Evolutionary conservation across 2,888 invertebrate species (phyloP).

Genomic region (Heterodera filipjevi): DNA sequence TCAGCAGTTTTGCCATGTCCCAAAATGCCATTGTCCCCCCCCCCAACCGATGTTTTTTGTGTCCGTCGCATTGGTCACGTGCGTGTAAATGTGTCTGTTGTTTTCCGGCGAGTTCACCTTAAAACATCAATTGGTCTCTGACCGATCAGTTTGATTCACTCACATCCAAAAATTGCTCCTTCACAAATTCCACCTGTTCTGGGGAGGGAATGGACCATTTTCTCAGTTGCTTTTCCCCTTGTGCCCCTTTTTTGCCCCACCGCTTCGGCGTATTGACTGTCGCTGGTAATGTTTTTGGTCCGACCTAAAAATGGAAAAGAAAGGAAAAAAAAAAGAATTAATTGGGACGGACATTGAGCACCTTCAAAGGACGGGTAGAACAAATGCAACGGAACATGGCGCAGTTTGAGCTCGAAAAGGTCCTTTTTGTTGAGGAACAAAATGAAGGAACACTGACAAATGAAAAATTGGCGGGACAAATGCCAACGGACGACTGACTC

Average conservation of each 20-base stretch:
- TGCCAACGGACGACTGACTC: not conserved
- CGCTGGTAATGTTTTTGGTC: conserved; percentile 26
- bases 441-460: conserved; percentile 40
- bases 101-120: conserved; percentile 19
- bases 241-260: not conserved
- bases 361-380: conserved; percentile 45
- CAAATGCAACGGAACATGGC: conserved; percentile 37
- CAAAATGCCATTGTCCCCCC: not conserved
- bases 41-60: conserved; percentile 38
- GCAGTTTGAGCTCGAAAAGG: conserved; percentile 41
- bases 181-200: conserved; percentile 34
- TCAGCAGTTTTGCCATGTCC: not conserved
- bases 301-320: conserved; percentile 30
- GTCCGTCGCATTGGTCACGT: conserved; percentile 46
- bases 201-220: not conserved
- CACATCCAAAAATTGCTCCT: conserved; percentile 35
- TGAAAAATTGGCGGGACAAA: no score
- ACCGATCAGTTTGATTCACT: not conserved
- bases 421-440: conserved; percentile 45
- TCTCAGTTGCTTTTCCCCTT: no score
- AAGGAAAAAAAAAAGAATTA: not conserved
- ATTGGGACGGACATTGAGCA: not conserved
- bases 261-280: conserved; percentile 36
- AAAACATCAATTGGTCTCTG: not conserved
- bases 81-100: conserved; percentile 40